Evolutionary conservation across 2,888 invertebrate species (phyloP).

Genomic region (Synanthedon myopaeformis): DNA sequence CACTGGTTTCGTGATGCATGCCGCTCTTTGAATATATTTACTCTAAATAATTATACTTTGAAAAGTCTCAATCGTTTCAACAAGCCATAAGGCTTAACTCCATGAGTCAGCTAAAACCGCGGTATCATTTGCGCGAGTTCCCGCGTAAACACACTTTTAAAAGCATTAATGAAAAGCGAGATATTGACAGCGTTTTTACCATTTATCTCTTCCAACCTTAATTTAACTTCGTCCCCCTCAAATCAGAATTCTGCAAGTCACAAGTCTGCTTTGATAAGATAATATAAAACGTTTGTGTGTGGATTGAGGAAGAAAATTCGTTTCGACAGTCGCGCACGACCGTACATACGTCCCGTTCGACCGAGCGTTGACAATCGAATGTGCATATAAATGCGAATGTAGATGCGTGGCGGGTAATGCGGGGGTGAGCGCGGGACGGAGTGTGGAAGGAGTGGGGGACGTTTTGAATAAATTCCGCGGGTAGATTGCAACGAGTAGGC

Average conservation of each 20-base stretch:
- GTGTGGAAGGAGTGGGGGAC: conserved; percentile 11
- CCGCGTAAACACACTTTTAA: conserved; percentile 13
- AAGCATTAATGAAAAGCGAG: conserved; percentile 53
- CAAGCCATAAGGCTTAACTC: background rate
- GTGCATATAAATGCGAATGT: conserved; percentile 48
- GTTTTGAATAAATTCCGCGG: conserved; percentile 48
- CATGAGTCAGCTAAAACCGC: conserved; percentile 1
- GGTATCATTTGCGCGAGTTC: conserved; percentile 1
- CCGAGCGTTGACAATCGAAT: conserved; percentile 41
- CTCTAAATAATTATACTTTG: conserved; percentile 10
- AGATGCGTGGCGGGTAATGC: conserved; percentile 25
- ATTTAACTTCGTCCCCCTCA: conserved; percentile 45
- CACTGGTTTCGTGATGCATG: conserved; percentile 22
- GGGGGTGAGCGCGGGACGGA: conserved; percentile 12
- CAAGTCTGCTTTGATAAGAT: conserved; percentile 47
- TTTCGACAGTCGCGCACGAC: conserved; percentile 14
- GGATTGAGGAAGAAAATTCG: conserved; percentile 6
- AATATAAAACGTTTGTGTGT: conserved; percentile 24
- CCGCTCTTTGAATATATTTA: conserved; percentile 26
- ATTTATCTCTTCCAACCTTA: conserved; percentile 50
- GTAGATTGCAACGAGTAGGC: conserved; percentile 34
- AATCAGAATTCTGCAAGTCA: conserved; percentile 35
- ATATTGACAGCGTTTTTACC: conserved; percentile 49
- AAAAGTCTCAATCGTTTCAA: background rate
- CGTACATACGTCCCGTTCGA: conserved; percentile 22